Evolutionary conservation across 1,140 invertebrate species (phyloP), one percentile per base, ranked within the genome.

Genomic region (Drosophila gunungcola): DNA sequence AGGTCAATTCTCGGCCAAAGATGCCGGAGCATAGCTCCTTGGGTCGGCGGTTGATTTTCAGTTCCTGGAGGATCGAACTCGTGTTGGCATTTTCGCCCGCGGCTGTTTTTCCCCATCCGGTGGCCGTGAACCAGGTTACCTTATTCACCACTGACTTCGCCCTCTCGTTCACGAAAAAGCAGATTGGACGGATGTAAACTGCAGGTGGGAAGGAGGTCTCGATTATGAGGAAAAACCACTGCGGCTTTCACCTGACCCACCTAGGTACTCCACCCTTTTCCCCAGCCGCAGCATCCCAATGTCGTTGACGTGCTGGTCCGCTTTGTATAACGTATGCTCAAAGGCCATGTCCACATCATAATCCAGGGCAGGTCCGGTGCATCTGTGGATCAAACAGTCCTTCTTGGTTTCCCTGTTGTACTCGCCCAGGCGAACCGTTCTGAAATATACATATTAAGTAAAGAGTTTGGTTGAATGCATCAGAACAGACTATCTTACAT

Each of bases 131-230:
- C 60, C 53, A 42, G n/a, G 27, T 58, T 0, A 25, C 3, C 5
- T 3, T 9, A 4, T 48, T 34, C 10, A 13, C 45, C 2, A 4
- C 10, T 4, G 34, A 0, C 36, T 32, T 25, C 2, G 10, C 1
- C 6, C 1, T 4, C 7, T 10, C 12, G 36, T 41, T 25, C 27
- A 42, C 16, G 11, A 61, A 60, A 7, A 63, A 41, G 29, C 63
- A 67, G 5, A 67, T 49, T 10, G 63, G 63, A 7, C n/a, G 10
- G 6, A 67, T 67, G 36, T 63, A 16, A 4, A 1, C 63, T 67
- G 54, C 4, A 32, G 11, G 7, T 2, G 5, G n/a, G 12, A 2
- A 3, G 29, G n/a, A 3, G 2, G 12, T 11, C 10, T 48, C 12
- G 3, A 7, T 38, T 29, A 6, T 11, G 11, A 1, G 4, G 2